Evolutionary conservation across 2,113 vertebrate species (phyloP).

Genomic region (Passer domesticus): DNA sequence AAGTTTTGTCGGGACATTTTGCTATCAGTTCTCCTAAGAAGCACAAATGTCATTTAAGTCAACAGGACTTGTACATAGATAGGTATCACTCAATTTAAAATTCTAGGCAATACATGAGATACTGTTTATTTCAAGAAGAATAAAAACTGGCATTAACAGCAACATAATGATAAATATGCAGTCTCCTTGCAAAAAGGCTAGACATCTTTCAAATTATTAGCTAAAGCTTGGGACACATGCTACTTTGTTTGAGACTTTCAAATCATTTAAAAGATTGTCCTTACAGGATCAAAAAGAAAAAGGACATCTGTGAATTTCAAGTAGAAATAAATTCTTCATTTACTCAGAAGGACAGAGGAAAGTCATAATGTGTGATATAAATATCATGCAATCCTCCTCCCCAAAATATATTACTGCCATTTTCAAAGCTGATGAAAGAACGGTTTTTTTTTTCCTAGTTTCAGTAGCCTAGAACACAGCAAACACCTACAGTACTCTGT

Average conservation of each 20-base stretch:
- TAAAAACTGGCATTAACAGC: not conserved
- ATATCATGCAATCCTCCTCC: not conserved
- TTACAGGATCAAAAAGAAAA: not conserved
- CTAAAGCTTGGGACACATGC: not conserved
- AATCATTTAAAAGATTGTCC: not conserved
- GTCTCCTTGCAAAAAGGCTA: not conserved
- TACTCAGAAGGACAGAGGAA: not conserved
- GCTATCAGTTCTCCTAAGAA: not conserved
- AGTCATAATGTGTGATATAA: not conserved
- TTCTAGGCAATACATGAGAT: not conserved
- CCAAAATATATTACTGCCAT: not conserved
- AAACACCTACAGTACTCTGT: not conserved
- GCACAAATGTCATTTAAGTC: not conserved
- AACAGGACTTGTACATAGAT: not conserved
- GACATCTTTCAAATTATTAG: not conserved
- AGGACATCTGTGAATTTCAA: not conserved
- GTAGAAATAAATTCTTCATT: not conserved
- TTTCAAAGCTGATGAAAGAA: not conserved
- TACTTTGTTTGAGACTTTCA: not conserved
- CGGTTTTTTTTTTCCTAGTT: fast-evolving
- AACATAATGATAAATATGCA: not conserved
- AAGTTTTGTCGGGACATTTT: not conserved
- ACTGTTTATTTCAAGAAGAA: not conserved
- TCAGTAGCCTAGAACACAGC: not conserved
- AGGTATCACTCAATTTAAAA: not conserved